Evolutionary conservation across 1,140 invertebrate species (phyloP).

Genomic region (Choristoneura fumiferana): DNA sequence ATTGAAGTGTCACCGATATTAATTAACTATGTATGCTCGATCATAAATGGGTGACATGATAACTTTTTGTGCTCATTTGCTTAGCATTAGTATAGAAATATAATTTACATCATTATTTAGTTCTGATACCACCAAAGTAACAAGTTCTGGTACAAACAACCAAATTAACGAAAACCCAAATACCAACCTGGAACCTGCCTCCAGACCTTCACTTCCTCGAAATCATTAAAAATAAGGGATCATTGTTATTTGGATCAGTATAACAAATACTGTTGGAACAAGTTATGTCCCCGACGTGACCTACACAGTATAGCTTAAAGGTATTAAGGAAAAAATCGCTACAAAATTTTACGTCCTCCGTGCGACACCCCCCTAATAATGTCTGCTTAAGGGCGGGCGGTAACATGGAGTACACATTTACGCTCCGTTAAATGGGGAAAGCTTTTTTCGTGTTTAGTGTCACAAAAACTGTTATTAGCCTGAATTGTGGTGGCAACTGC

Average conservation of each 20-base stretch:
- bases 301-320: slow-evolving; percentile 53
- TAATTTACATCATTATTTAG: no score
- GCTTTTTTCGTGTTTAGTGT: slow-evolving; percentile 78
- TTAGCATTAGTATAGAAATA: no score
- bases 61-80: no score
- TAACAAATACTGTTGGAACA: slow-evolving; percentile 17
- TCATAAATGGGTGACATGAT: no score
- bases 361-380: slow-evolving; percentile 70
- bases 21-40: no score
- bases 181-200: no score
- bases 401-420: slow-evolving; percentile 76
- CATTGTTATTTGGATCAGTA: slow-evolving; percentile 8
- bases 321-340: slow-evolving; percentile 72
- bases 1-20: no score
- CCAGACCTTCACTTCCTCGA: background rate
- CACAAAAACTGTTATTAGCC: slow-evolving; percentile 76
- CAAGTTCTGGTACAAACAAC: no score
- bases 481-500: slow-evolving; percentile 51
- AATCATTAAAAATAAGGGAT: background rate
- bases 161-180: no score
- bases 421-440: slow-evolving; percentile 75
- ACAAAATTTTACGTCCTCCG: slow-evolving; percentile 72
- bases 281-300: slow-evolving; percentile 48
- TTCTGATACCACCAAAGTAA: no score
- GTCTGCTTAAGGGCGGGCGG: slow-evolving; percentile 73